phyloP scores from a whole-genome alignment of 2,888 invertebrate species.

The Hoplodrina ambigua region DNA sequence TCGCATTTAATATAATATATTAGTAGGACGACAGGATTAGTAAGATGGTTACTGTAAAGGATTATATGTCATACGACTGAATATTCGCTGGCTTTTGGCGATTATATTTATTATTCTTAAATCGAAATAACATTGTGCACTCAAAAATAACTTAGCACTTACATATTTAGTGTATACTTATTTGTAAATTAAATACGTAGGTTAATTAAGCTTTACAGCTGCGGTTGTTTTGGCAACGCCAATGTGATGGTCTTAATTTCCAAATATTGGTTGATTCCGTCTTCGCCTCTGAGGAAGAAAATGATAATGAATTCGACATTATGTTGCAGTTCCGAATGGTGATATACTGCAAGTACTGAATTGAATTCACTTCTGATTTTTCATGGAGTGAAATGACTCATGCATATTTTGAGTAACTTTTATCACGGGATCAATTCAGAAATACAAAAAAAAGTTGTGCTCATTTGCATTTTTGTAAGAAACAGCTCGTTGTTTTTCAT shows the following conservation, averaged over 20 bases:
- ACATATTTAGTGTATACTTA: neutral
- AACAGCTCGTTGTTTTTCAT: no score
- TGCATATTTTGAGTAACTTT: no score
- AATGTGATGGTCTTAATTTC: conserved; percentile 95
- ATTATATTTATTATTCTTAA: neutral
- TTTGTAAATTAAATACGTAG: neutral
- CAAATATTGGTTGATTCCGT: conserved; percentile 94
- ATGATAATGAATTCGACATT: no score
- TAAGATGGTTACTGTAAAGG: neutral
- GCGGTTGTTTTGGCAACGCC: conserved; percentile 88
- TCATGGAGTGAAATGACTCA: no score
- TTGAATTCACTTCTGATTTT: no score
- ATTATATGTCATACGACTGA: neutral
- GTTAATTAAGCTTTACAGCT: conserved; percentile 63
- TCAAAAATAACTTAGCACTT: conserved; percentile 3
- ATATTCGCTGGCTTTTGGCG: neutral
- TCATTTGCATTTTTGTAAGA: no score
- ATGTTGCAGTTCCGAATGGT: no score
- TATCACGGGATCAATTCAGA: no score
- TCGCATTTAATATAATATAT: no score
- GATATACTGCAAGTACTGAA: no score
- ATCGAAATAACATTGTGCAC: conserved; percentile 1
- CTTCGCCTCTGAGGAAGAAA: conserved; percentile 92
- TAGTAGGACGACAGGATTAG: no score
- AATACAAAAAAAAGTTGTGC: no score